phyloP scores from a whole-genome alignment of 2,888 invertebrate species.

The Aphidoletes aphidimyza region DNA sequence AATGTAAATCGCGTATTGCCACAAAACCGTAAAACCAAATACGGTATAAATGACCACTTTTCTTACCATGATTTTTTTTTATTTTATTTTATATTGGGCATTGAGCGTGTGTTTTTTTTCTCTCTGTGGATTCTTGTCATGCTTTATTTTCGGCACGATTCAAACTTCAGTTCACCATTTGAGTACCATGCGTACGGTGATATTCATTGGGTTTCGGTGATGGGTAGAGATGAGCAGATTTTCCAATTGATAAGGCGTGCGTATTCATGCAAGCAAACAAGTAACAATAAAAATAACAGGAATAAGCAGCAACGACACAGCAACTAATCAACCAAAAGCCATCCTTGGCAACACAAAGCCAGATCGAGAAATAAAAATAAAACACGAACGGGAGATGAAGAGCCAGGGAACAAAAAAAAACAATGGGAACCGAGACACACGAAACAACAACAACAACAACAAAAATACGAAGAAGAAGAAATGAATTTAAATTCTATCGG shows the following conservation, averaged over 20 bases:
- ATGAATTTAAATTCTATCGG: slow-evolving; percentile 11
- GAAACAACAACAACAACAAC: no score
- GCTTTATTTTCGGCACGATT: no score
- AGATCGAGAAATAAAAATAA: neutral
- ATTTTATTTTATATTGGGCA: neutral
- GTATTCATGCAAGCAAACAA: slow-evolving; percentile 44
- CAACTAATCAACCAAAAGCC: slow-evolving; percentile 44
- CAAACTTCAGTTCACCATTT: neutral
- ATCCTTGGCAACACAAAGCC: neutral
- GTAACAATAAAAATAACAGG: slow-evolving; percentile 49
- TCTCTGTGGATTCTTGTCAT: neutral
- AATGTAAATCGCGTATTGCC: slow-evolving; percentile 36
- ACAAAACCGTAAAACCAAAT: slow-evolving; percentile 43
- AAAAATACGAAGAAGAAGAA: neutral
- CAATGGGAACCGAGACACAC: no score
- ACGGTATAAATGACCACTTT: slow-evolving; percentile 38
- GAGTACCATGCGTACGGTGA: no score
- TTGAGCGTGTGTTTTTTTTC: neutral
- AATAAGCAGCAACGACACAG: slow-evolving; percentile 4
- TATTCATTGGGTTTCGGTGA: no score
- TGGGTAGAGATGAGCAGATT: slow-evolving; percentile 35
- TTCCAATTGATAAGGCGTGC: slow-evolving; percentile 46
- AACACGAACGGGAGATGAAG: no score
- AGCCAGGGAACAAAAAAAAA: no score
- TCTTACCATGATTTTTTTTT: slow-evolving; percentile 29